Base-by-base conservation (phyloP, 2,797 vertebrate species). In the Peromyscus attwateri region DNA sequence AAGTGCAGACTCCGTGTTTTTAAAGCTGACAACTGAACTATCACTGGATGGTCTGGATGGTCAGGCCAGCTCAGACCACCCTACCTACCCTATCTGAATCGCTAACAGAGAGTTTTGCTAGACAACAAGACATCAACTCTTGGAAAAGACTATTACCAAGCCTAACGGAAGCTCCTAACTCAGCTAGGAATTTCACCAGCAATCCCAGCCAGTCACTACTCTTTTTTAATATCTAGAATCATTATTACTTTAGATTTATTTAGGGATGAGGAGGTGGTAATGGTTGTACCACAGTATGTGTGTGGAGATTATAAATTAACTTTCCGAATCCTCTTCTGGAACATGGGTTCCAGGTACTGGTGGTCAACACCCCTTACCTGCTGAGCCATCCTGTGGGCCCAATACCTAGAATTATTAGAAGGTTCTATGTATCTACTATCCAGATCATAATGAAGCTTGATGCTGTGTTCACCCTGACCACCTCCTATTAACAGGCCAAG, bases 381-480 rank as follows among this genome's bases (percentile, higher is more conserved):
- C 49, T 87, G 66, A 87, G 46, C 34, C n/a, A 29, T 52, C 21
- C 66, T 70, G 23, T 21, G 25, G 49, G 49, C 40, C 84, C 68
- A 87, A 71, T 27, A 77, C 27, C 89, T 43, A 89, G 17, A 95
- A 80, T 73, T 94, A 92, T 57, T 94, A 77, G 87, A 95, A 81
- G 87, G 82, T 12, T 31, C 11, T 17, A 60, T 40, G 57, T 25
- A 60, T 16, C 64, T 68, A 12, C 37, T 55, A 60, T 73, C 55
- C 37, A 87, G 13, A 82, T 60, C 52, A 91, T 37, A 91, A 60
- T 64, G 16, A 85, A 87, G 55, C 57, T 87, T 91, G 73, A 23
- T 91, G 46, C 21, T 95, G 2, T 34, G 75, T 7, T 94, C 52
- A 91, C 66, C n/a, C 31, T 95, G 80, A 92, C 52, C 49, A 87